Evolutionary conservation across 2,797 vertebrate genomes (phyloP).

Genomic region (Chaetodon trifasciatus): DNA sequence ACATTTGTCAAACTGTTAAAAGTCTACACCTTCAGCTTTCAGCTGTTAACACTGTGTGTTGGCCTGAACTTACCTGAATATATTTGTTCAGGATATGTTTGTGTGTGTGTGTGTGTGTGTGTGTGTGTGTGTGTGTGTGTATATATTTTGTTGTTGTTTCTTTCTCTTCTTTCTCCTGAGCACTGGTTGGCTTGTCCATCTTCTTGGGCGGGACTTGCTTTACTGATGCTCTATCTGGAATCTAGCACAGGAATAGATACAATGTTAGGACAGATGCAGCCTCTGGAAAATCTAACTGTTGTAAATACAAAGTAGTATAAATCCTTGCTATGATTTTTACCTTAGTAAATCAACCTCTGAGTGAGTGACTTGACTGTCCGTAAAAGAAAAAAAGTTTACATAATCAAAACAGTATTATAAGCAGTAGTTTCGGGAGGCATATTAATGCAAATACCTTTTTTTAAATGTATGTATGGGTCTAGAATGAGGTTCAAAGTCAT

Average conservation of each 20-base stretch:
- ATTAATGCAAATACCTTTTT: not conserved
- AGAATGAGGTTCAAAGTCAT: not conserved
- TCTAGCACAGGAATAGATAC: no score
- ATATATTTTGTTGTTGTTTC: no score
- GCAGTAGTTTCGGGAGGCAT: not conserved
- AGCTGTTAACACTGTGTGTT: no score
- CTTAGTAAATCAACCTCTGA: not conserved
- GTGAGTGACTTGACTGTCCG: slow-evolving; percentile 7
- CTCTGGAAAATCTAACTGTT: not conserved
- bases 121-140: no score
- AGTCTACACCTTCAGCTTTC: no score
- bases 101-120: no score
- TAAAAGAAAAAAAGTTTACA: not conserved
- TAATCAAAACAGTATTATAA: not conserved
- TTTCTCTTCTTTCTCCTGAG: no score
- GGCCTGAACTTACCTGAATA: no score
- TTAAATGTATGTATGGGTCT: not conserved
- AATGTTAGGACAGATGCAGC: slow-evolving; percentile 8
- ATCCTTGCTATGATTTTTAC: not conserved
- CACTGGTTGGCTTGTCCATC: slow-evolving; percentile 5
- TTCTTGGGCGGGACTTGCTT: not conserved
- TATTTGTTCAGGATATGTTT: no score
- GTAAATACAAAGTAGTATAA: not conserved
- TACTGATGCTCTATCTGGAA: not conserved
- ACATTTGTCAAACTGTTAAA: no score